Percentiles rank a stretch among this genome's conserved stretches.
These are phyloP conservation scores for Lasioglossum albipes DNA, from an alignment of 1,140 invertebrate species.

Conservation along the genomic window DNA sequence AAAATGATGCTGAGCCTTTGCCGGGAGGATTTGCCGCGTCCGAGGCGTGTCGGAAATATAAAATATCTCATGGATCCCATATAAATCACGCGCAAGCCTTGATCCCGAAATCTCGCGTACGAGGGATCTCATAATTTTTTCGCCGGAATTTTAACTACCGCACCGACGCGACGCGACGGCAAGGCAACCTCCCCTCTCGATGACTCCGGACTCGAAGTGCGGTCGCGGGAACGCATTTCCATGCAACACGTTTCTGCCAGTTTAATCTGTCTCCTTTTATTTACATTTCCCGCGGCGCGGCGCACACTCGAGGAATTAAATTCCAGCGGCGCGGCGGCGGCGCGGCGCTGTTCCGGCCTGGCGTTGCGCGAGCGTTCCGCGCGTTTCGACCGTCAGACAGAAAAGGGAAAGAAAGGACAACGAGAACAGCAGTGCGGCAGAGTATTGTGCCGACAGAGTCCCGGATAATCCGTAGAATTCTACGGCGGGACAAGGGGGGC, in stretches of 20 bases:
- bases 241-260: too few species aligned
- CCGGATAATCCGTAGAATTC: constrained; percentile 57
- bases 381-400: constrained; percentile 14
- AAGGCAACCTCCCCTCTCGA: neutral
- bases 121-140: constrained; percentile 3
- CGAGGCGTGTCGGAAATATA: constrained; percentile 17
- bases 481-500: constrained; percentile 12
- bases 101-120: neutral
- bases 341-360: too few species aligned
- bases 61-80: constrained; percentile 45
- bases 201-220: neutral
- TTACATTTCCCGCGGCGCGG: neutral
- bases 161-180: too few species aligned
- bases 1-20: constrained; percentile 6
- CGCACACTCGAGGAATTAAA: neutral
- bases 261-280: constrained; percentile 6
- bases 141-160: neutral
- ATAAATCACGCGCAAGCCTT: constrained; percentile 36
- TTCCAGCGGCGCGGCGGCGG: neutral
- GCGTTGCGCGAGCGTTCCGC: constrained; percentile 10
- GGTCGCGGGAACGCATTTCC: neutral
- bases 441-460: constrained; percentile 47
- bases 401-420: neutral
- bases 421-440: constrained; percentile 5
- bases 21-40: constrained; percentile 32